These are phyloP conservation scores for Margarornis squamiger DNA, from an alignment of 2,797 vertebrate genomes.

Conservation along the genomic window DNA sequence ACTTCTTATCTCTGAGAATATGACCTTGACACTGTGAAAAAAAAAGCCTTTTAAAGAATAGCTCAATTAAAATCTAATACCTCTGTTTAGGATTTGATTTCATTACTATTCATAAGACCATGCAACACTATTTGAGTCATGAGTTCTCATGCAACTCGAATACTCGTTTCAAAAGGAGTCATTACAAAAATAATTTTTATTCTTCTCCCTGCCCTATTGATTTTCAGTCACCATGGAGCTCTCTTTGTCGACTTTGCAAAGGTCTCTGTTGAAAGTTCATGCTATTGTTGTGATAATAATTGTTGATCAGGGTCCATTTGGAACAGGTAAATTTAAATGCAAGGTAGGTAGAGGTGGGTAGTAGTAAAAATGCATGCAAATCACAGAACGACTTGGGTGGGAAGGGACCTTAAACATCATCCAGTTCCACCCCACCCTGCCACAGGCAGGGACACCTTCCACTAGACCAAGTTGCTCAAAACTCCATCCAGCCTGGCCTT, in stretches of 20 bases:
- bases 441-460: too few relatives aligned
- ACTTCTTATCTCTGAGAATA: slow-evolving; percentile 70
- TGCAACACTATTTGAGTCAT: slow-evolving; percentile 37
- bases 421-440: not conserved
- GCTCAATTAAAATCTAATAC: slow-evolving; percentile 80
- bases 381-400: not conserved
- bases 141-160: slow-evolving; percentile 57
- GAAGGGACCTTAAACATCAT: not conserved
- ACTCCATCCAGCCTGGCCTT: not conserved
- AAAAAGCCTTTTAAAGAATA: slow-evolving; percentile 74
- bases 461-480: not conserved
- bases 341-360: not conserved
- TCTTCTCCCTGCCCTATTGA: slow-evolving; percentile 16
- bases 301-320: not conserved
- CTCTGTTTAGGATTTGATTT: slow-evolving; percentile 75
- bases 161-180: slow-evolving; percentile 61
- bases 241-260: slow-evolving; percentile 41
- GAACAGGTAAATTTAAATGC: not conserved
- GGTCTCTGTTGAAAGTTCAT: slow-evolving; percentile 8
- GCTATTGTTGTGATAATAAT: slow-evolving; percentile 7
- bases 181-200: slow-evolving; percentile 61
- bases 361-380: not conserved
- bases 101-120: slow-evolving; percentile 79
- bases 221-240: slow-evolving; percentile 44
- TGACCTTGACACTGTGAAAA: slow-evolving; percentile 75